A percentile compares a stretch with the other conserved stretches of the same genome.
phyloP scores from a whole-genome alignment of 1,140 invertebrate genomes.

The Tetramorium simillimum region DNA sequence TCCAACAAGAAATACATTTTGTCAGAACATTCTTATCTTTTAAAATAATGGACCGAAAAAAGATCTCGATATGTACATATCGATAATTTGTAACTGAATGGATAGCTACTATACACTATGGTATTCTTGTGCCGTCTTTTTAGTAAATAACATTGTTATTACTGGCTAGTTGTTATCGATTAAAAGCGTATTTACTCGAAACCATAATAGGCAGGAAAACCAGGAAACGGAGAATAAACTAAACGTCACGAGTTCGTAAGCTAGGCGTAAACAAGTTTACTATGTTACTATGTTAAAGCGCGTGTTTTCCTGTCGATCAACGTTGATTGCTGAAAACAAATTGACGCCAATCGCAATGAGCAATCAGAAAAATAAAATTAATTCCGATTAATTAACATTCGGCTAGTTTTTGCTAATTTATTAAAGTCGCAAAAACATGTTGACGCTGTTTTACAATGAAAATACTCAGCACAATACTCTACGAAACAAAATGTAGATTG shows the following conservation, averaged over 20 bases:
- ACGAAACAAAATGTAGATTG: neutral
- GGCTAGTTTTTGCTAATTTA: neutral
- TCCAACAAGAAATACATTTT: neutral
- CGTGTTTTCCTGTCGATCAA: neutral
- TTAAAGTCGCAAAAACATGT: neutral
- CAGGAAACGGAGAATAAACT: neutral
- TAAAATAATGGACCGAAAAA: neutral
- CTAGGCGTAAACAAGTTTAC: constrained; percentile 19
- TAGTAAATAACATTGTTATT: constrained; percentile 27
- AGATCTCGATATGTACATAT: neutral
- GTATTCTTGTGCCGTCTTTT: neutral
- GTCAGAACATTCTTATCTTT: neutral
- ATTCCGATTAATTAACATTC: neutral
- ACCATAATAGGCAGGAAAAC: neutral
- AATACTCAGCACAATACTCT: neutral
- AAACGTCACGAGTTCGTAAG: neutral
- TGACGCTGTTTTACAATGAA: neutral
- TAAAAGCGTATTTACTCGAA: neutral
- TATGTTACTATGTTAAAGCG: neutral
- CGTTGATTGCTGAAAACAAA: neutral
- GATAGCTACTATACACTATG: neutral
- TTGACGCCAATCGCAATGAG: neutral
- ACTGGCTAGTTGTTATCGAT: neutral
- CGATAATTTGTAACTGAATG: neutral
- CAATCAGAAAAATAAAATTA: neutral